Conservation (phyloP, 2,888 invertebrate genomes). For the Thera britannica region DNA sequence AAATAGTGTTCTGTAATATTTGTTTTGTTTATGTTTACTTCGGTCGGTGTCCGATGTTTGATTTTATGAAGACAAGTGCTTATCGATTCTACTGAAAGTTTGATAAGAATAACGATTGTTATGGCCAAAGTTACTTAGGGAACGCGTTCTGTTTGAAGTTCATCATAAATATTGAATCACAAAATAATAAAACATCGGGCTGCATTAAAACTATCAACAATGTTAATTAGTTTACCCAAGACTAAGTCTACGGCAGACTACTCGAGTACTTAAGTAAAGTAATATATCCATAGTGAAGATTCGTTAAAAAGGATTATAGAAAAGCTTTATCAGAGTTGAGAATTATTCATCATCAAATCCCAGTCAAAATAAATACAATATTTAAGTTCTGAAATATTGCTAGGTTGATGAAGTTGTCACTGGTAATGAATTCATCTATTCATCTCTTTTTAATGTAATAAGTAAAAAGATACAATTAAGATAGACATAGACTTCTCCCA, state of each 20-base stretch:
- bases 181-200: neutral
- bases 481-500: too few species aligned
- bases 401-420: too few species aligned
- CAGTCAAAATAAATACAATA: too few species aligned
- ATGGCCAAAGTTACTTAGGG: constrained; percentile 23
- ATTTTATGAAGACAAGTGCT: constrained; percentile 48
- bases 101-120: constrained; percentile 40
- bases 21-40: constrained; percentile 54
- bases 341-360: too few species aligned
- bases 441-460: too few species aligned
- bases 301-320: too few species aligned
- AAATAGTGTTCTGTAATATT: constrained; percentile 36
- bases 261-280: neutral
- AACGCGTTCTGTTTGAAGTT: neutral
- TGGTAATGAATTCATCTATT: too few species aligned
- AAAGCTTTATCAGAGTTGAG: too few species aligned
- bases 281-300: neutral
- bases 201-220: constrained; percentile 17
- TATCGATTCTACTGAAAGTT: constrained; percentile 51
- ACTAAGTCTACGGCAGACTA: neutral
- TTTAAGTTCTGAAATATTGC: too few species aligned
- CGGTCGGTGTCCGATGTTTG: constrained; percentile 57
- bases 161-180: neutral
- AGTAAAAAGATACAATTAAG: too few species aligned
- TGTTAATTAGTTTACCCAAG: constrained; percentile 16